Conservation (phyloP, 2,113 vertebrate genomes). For the Casuarius casuarius region DNA sequence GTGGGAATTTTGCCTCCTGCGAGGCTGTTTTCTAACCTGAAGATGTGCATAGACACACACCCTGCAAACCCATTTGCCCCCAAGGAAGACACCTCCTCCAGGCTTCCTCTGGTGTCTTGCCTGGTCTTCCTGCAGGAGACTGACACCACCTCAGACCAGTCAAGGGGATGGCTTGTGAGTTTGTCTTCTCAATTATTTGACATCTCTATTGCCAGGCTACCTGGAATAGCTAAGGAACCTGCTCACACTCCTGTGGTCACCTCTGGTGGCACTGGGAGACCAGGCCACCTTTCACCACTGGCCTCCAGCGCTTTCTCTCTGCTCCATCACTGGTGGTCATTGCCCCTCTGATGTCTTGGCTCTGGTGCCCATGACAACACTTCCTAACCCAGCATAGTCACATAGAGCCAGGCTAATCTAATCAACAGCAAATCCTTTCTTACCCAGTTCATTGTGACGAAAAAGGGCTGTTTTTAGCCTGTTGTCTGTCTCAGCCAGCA, state of each 20-base stretch:
- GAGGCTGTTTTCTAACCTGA: background rate
- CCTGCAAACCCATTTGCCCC: background rate
- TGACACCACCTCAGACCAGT: background rate
- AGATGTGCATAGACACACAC: background rate
- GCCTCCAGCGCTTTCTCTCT: background rate
- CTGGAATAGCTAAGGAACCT: rapidly evolving
- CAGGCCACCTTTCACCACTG: background rate
- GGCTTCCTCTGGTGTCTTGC: background rate
- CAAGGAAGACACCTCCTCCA: background rate
- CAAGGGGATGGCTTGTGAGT: background rate
- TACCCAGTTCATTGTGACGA: background rate
- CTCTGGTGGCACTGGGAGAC: background rate
- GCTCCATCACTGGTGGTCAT: background rate
- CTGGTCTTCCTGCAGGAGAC: background rate
- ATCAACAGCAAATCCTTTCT: background rate
- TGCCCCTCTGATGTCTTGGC: background rate
- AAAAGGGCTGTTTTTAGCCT: background rate
- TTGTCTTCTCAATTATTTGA: background rate
- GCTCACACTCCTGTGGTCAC: background rate
- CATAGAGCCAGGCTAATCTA: background rate
- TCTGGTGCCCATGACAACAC: background rate
- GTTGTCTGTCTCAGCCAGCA: background rate
- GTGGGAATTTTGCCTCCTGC: background rate
- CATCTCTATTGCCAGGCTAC: background rate
- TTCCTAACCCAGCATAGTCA: background rate